Evolutionary conservation across 1,140 invertebrate genomes (phyloP).

Genomic region (Lysiphlebus fabarum): DNA sequence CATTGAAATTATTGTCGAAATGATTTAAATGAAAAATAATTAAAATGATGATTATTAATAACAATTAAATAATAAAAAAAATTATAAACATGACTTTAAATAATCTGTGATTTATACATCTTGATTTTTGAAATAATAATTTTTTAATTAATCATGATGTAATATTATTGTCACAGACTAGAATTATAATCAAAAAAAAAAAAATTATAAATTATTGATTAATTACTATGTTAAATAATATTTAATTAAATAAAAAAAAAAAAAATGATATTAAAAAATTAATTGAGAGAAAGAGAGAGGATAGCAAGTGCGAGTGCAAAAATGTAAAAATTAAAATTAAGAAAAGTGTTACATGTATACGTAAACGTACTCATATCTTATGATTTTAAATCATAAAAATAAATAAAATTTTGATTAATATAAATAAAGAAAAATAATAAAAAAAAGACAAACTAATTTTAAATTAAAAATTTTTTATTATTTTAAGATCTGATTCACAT

Average conservation of each 20-base stretch:
- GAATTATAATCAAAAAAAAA: not conserved
- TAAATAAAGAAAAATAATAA: slow-evolving; percentile 33
- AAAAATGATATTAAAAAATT: slow-evolving; percentile 27
- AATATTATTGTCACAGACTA: not conserved
- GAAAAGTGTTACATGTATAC: slow-evolving; percentile 57
- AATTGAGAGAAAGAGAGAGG: slow-evolving; percentile 19
- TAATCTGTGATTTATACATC: not conserved
- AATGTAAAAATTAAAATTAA: slow-evolving; percentile 57
- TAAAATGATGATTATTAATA: no score
- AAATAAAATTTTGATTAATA: slow-evolving; percentile 41
- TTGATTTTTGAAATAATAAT: not conserved
- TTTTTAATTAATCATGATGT: not conserved
- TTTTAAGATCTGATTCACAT: no score
- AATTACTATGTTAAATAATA: not conserved
- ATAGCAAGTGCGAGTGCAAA: slow-evolving; percentile 34
- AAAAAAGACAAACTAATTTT: slow-evolving; percentile 13
- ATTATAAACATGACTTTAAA: no score
- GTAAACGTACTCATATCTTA: slow-evolving; percentile 55
- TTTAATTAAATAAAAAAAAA: slow-evolving; percentile 15
- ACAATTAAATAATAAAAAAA: no score
- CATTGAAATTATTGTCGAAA: no score
- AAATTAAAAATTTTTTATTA: slow-evolving; percentile 12
- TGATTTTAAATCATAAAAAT: slow-evolving; percentile 28
- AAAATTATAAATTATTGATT: not conserved
- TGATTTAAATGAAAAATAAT: no score